Conservation (phyloP, 2,113 vertebrate genomes). For the Hemicordylus capensis region DNA sequence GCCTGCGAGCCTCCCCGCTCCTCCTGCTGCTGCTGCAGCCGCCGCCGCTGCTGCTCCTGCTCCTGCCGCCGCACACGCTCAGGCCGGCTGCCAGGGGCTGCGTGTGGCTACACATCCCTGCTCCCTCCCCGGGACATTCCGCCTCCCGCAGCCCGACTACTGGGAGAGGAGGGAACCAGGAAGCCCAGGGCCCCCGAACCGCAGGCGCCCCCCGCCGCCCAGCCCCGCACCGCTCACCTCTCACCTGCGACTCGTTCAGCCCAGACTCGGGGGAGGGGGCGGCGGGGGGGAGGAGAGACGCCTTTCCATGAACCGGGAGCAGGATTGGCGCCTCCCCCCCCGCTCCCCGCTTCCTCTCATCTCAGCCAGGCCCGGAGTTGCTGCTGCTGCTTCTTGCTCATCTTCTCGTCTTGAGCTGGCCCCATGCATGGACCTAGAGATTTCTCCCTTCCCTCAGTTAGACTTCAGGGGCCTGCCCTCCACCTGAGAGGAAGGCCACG, state of each 20-base stretch:
- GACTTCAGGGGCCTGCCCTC: background rate
- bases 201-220: slow-evolving; percentile 16
- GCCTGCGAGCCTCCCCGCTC: slow-evolving; percentile 36
- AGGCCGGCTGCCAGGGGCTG: slow-evolving; percentile 65
- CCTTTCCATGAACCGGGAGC: slow-evolving; percentile 8
- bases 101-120: slow-evolving; percentile 64
- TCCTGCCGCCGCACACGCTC: slow-evolving; percentile 29
- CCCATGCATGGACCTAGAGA: background rate
- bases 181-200: slow-evolving; percentile 19
- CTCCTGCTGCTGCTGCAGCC: background rate
- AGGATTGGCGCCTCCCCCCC: slow-evolving; percentile 10
- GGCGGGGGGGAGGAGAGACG: background rate
- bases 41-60: background rate
- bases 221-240: slow-evolving; percentile 40
- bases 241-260: slow-evolving; percentile 40
- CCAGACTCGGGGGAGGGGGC: background rate
- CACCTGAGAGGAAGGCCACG: background rate
- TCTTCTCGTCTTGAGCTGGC: background rate
- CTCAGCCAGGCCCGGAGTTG: too few species aligned
- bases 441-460: too few species aligned
- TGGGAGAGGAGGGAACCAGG: slow-evolving; percentile 12
- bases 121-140: slow-evolving; percentile 53
- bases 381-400: too few species aligned
- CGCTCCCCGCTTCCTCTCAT: background rate
- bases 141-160: slow-evolving; percentile 31